Conservation (phyloP, 2,797 vertebrate species). For the Discoglossus pictus region DNA sequence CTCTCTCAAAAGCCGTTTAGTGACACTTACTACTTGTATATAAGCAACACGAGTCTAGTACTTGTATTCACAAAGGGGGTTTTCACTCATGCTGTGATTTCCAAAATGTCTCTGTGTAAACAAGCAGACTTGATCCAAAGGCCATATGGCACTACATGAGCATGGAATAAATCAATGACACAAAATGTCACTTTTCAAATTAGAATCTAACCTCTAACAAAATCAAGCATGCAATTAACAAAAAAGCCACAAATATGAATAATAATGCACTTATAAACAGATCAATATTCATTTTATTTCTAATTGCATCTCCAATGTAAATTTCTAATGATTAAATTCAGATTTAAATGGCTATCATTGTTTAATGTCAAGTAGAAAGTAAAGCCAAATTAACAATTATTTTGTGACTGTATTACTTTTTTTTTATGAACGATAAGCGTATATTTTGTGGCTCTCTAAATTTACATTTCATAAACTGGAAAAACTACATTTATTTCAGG, state of each 20-base stretch:
- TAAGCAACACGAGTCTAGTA: too few relatives aligned
- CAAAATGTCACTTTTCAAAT: constrained; percentile 48
- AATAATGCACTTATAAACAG: constrained; percentile 37
- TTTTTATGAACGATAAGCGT: too few relatives aligned
- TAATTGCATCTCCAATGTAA: constrained; percentile 40
- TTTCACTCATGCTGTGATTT: constrained; percentile 30
- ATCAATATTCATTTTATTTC: constrained; percentile 39
- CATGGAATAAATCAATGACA: constrained; percentile 40
- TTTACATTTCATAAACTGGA: too few relatives aligned
- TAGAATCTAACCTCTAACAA: constrained; percentile 46
- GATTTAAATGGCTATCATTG: constrained; percentile 31
- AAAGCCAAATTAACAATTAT: too few relatives aligned
- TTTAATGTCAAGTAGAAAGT: neutral
- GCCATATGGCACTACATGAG: constrained; percentile 26
- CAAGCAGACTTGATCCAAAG: constrained; percentile 36
- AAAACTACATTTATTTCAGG: too few relatives aligned
- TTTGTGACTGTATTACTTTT: too few relatives aligned
- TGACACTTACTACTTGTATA: neutral
- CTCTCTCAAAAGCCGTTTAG: constrained; percentile 2
- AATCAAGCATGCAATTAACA: constrained; percentile 45
- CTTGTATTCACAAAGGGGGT: neutral
- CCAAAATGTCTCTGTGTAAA: constrained; percentile 34
- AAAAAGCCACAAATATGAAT: constrained; percentile 38
- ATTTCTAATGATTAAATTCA: constrained; percentile 17
- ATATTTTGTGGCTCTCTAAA: too few relatives aligned